Percentiles rank a stretch among this genome's conserved stretches.
These are phyloP conservation scores for Azorinus chamasolen DNA, from an alignment of 2,888 invertebrate species.

Conservation along the genomic window DNA sequence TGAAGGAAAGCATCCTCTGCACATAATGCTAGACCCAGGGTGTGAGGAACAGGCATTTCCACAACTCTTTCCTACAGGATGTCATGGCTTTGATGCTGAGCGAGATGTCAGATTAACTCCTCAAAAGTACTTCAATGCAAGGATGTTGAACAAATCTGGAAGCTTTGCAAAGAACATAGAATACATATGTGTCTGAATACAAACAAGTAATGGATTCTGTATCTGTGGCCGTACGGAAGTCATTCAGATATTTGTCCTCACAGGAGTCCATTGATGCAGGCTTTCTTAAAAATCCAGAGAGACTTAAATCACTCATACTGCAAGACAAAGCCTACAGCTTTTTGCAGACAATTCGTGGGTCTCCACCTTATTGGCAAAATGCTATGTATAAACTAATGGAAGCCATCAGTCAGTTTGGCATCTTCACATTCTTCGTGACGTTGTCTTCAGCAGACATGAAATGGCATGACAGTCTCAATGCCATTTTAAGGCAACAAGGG, in stretches of 20 bases:
- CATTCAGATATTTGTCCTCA: background rate
- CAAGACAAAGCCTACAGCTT: slow-evolving; percentile 60
- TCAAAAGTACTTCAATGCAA: slow-evolving; percentile 50
- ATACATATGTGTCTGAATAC: slow-evolving; percentile 43
- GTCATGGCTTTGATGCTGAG: slow-evolving; percentile 44
- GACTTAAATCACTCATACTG: slow-evolving; percentile 19
- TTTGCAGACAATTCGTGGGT: slow-evolving; percentile 50
- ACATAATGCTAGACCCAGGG: slow-evolving; percentile 38
- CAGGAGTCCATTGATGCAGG: slow-evolving; percentile 15
- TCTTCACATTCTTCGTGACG: slow-evolving; percentile 60
- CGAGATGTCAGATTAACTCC: slow-evolving; percentile 28
- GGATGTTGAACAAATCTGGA: slow-evolving; percentile 40
- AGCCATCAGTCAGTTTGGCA: slow-evolving; percentile 41
- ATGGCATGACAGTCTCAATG: slow-evolving; percentile 67
- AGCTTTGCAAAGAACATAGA: slow-evolving; percentile 46
- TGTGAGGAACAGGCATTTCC: slow-evolving; percentile 54
- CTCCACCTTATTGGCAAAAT: slow-evolving; percentile 61
- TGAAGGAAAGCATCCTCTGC: slow-evolving; percentile 48
- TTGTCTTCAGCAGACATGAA: slow-evolving; percentile 70
- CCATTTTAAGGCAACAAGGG: slow-evolving; percentile 57
- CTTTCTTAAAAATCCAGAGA: slow-evolving; percentile 37
- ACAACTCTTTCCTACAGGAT: slow-evolving; percentile 41
- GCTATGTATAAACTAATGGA: slow-evolving; percentile 60
- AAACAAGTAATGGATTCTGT: slow-evolving; percentile 44
- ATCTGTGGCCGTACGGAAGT: slow-evolving; percentile 44